A percentile compares a stretch with the other conserved stretches of the same genome.
Conservation (phyloP, 2,113 vertebrate genomes). For the Dasyprocta punctata region DNA sequence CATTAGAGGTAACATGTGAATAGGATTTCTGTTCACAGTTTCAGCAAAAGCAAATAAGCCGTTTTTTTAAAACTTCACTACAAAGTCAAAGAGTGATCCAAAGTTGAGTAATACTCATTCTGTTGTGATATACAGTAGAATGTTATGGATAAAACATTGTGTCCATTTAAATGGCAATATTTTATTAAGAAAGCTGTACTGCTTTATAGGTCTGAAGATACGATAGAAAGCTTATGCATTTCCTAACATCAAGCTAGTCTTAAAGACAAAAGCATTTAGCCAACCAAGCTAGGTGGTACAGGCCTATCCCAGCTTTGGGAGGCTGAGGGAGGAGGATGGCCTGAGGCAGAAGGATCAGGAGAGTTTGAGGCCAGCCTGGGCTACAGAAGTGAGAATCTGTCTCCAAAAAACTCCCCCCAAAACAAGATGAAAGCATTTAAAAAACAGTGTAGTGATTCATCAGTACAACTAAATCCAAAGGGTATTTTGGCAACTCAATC, state of each 20-base stretch:
- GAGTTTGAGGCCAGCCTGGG: not conserved
- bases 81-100: slow-evolving; percentile 41
- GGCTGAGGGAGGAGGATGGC: not conserved
- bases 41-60: slow-evolving; percentile 79
- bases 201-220: not conserved
- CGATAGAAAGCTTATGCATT: not conserved
- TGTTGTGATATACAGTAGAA: not conserved
- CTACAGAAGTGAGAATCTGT: not conserved
- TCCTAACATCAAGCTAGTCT: not conserved
- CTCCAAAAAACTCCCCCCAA: not conserved
- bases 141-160: slow-evolving; percentile 40
- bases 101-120: not conserved
- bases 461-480: not conserved
- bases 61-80: slow-evolving; percentile 73
- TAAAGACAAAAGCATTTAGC: slow-evolving; percentile 37
- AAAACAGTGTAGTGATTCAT: not conserved
- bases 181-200: not conserved
- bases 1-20: not conserved
- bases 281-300: not conserved
- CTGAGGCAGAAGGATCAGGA: not conserved
- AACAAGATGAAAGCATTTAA: not conserved
- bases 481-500: slow-evolving; percentile 35
- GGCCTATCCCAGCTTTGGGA: not conserved
- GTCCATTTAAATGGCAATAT: not conserved
- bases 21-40: slow-evolving; percentile 59